phyloP scores from a whole-genome alignment of 1,140 invertebrate species.

The Hypothenemus hampei region DNA sequence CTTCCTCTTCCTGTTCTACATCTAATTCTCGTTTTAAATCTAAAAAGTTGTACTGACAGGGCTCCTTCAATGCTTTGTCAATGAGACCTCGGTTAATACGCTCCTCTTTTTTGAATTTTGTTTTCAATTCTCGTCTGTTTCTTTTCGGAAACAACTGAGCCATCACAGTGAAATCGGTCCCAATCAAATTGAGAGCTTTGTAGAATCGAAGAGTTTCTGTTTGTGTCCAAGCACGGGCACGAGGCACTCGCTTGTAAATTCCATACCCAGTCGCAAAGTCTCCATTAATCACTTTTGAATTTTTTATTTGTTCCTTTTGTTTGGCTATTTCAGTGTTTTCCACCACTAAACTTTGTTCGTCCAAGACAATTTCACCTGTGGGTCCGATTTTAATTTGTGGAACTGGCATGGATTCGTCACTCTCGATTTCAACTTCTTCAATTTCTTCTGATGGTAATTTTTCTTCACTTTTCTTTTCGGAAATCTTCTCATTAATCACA shows the following conservation, averaged over 20 bases:
- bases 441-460: slow-evolving; percentile 43
- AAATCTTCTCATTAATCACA: slow-evolving; percentile 11
- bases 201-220: slow-evolving; percentile 82
- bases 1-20: slow-evolving; percentile 37
- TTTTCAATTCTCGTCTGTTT: slow-evolving; percentile 72
- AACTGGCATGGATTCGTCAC: slow-evolving; percentile 53
- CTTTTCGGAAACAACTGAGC: slow-evolving; percentile 72
- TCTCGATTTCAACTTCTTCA: slow-evolving; percentile 47
- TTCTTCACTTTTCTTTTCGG: slow-evolving; percentile 12
- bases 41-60: slow-evolving; percentile 47
- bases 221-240: slow-evolving; percentile 61
- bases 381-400: slow-evolving; percentile 85
- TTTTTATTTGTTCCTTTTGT: slow-evolving; percentile 56
- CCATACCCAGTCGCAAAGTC: slow-evolving; percentile 56
- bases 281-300: slow-evolving; percentile 61
- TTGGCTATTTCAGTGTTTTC: slow-evolving; percentile 63
- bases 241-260: slow-evolving; percentile 58
- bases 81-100: slow-evolving; percentile 44
- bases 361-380: slow-evolving; percentile 80
- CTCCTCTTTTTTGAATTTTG: slow-evolving; percentile 58
- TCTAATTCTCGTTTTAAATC: slow-evolving; percentile 47
- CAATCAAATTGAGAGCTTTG: slow-evolving; percentile 76
- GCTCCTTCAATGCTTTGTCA: slow-evolving; percentile 48
- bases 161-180: slow-evolving; percentile 89
- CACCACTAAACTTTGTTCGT: slow-evolving; percentile 80